Base-by-base conservation (phyloP, 1,140 invertebrate genomes). In the Macrobrachium nipponense region DNA sequence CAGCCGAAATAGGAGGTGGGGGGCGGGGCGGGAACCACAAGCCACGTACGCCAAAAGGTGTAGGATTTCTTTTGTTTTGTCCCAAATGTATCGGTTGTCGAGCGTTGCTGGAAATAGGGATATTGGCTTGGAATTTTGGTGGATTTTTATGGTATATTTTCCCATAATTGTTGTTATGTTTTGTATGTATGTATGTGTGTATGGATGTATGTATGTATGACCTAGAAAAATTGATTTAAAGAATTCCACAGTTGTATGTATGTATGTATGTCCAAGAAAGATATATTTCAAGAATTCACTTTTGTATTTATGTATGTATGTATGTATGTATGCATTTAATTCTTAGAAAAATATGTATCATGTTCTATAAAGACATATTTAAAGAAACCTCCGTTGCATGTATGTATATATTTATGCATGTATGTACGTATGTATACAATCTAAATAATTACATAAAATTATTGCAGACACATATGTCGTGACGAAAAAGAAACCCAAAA, bases 341-440 rank as follows among this genome's bases (percentile, higher is more conserved):
- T n/a, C n/a, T n/a, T 20, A 59, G 43, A 44, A 44, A 18, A 76
- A 44, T 64, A 62, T 79, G 10, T 61, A 79, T 79, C 61, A 79
- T 79, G n/a, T n/a, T n/a, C n/a, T n/a, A n/a, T n/a, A n/a, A n/a
- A n/a, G n/a, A n/a, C n/a, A n/a, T n/a, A n/a, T n/a, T n/a, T n/a
- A n/a, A n/a, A n/a, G n/a, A n/a, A n/a, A n/a, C n/a, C n/a, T n/a
- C 17, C 6, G 43, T 18, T 77, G 58, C 27, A 77, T 77, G 18
- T 77, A 58, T 77, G 62, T 66, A 66, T 66, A 66, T 66, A 66
- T 66, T 11, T 76, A 12, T 76, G 73, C 61, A 51, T 61, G 60
- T 79, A n/a, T 62, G 58, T 61, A 61, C 61, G 77, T 44, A 51
- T 76, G 51, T 76, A 43, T 75, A 27, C 4, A 36, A 36, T 36